Percentiles rank a stretch among this genome's conserved stretches.
Conservation (phyloP, 2,113 vertebrate genomes). For the rat (Rattus norvegicus) region DNA sequence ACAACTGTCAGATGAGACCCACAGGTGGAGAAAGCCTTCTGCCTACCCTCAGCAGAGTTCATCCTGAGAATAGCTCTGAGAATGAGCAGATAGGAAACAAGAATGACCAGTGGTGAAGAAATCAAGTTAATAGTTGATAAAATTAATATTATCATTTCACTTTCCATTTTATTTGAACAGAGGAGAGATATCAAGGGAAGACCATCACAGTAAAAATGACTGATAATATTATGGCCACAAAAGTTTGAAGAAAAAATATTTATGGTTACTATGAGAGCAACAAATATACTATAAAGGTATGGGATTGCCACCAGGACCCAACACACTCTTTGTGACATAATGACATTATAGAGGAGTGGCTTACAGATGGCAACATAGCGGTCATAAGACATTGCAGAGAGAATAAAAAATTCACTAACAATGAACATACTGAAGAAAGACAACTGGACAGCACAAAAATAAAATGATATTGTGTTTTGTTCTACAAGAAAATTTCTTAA, state of each 20-base stretch:
- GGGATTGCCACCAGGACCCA: neutral
- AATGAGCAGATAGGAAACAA: slow-evolving; percentile 46
- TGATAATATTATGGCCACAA: slow-evolving; percentile 67
- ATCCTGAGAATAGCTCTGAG: neutral
- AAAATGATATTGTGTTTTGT: too few relatives aligned
- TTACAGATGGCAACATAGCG: slow-evolving; percentile 67
- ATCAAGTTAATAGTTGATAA: slow-evolving; percentile 42
- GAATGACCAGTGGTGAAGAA: neutral
- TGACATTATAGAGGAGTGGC: slow-evolving; percentile 51
- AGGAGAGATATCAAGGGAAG: slow-evolving; percentile 69
- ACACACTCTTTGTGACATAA: slow-evolving; percentile 59
- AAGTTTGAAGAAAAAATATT: slow-evolving; percentile 56
- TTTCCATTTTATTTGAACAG: slow-evolving; percentile 57
- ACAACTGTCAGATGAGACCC: slow-evolving; percentile 58
- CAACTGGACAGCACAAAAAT: slow-evolving; percentile 31
- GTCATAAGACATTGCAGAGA: slow-evolving; percentile 61
- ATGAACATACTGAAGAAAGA: neutral
- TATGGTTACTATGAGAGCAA: slow-evolving; percentile 38
- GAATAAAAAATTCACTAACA: slow-evolving; percentile 64
- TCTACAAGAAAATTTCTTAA: too few relatives aligned
- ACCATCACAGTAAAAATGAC: slow-evolving; percentile 77
- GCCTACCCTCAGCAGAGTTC: neutral
- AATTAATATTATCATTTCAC: slow-evolving; percentile 34
- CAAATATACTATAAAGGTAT: slow-evolving; percentile 50
- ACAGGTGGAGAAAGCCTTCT: slow-evolving; percentile 40